phyloP scores from a whole-genome alignment of 2,113 vertebrate species.

The Patagioenas fasciata region DNA sequence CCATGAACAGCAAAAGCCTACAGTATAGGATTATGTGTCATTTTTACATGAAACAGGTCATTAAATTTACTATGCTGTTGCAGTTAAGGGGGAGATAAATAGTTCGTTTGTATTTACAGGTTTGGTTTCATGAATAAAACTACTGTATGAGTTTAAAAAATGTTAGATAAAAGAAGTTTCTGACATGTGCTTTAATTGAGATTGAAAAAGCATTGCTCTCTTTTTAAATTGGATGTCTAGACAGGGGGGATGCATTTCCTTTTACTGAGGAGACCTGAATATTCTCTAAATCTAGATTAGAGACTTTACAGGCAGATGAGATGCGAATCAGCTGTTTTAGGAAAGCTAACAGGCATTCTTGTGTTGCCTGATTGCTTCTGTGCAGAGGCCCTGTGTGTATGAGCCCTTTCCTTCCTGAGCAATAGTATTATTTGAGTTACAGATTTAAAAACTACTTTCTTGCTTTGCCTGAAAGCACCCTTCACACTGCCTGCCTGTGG shows the following conservation, averaged over 20 bases:
- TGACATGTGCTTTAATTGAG: conserved; percentile 51
- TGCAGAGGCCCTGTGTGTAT: background rate
- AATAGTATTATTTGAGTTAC: background rate
- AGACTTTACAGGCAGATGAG: background rate
- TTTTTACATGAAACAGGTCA: conserved; percentile 26
- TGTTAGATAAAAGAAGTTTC: conserved; percentile 47
- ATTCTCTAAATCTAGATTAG: conserved; percentile 15
- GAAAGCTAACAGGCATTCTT: background rate
- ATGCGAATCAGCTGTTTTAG: background rate
- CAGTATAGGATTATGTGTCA: background rate
- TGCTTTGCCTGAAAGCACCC: background rate
- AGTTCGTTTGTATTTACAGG: conserved; percentile 45
- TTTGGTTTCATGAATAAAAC: conserved; percentile 36
- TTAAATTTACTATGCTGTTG: conserved; percentile 26
- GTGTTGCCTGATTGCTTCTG: background rate
- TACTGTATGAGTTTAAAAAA: conserved; percentile 29
- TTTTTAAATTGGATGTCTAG: conserved; percentile 67
- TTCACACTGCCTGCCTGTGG: background rate
- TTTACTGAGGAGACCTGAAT: background rate
- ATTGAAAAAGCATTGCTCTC: background rate
- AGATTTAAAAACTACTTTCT: background rate
- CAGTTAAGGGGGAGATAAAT: conserved; percentile 29
- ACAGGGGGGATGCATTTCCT: conserved; percentile 41
- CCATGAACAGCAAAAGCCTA: conserved; percentile 3
- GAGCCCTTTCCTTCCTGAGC: background rate